A percentile compares a stretch with the other conserved stretches of the same genome.
Conservation (phyloP, 2,113 vertebrate species). For the Perca fluviatilis region DNA sequence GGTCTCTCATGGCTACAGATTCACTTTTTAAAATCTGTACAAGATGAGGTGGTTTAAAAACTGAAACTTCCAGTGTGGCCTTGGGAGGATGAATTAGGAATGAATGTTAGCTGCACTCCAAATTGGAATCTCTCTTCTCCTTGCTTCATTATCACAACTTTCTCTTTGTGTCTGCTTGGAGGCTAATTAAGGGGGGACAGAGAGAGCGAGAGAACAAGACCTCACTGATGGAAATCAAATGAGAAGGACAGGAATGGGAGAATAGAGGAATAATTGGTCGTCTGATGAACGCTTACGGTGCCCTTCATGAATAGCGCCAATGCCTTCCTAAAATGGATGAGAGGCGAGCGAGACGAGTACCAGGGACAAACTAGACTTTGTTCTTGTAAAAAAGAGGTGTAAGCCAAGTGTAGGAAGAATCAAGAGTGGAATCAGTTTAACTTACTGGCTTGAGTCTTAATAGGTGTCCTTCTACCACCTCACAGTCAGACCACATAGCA, state of each 20-base stretch:
- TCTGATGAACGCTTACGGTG: slow-evolving; percentile 68
- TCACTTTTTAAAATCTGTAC: slow-evolving; percentile 18
- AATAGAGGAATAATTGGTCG: slow-evolving; percentile 65
- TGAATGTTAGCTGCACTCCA: slow-evolving; percentile 59
- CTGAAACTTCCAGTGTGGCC: slow-evolving; percentile 54
- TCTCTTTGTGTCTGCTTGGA: slow-evolving; percentile 70
- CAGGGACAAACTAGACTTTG: slow-evolving; percentile 50
- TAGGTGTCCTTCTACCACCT: slow-evolving; percentile 5
- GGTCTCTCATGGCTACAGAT: slow-evolving; percentile 5
- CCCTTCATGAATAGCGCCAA: slow-evolving; percentile 65
- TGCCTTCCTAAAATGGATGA: slow-evolving; percentile 48
- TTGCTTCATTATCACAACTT: slow-evolving; percentile 72
- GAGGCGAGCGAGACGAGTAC: slow-evolving; percentile 43
- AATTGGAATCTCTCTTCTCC: slow-evolving; percentile 68
- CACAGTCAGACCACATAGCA: slow-evolving; percentile 23
- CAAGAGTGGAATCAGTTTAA: slow-evolving; percentile 46
- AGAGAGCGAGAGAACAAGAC: slow-evolving; percentile 70
- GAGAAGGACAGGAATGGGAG: slow-evolving; percentile 66
- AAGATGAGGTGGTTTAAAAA: slow-evolving; percentile 9
- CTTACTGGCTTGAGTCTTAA: slow-evolving; percentile 46
- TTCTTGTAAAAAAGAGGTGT: slow-evolving; percentile 21
- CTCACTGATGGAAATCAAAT: slow-evolving; percentile 77
- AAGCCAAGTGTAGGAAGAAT: slow-evolving; percentile 36
- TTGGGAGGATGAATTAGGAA: slow-evolving; percentile 57
- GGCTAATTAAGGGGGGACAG: slow-evolving; percentile 75